Evolutionary conservation across 37 sponge, comb jelly and placozoan species (phyloP).

Genomic region (Theonella swinhoei): DNA sequence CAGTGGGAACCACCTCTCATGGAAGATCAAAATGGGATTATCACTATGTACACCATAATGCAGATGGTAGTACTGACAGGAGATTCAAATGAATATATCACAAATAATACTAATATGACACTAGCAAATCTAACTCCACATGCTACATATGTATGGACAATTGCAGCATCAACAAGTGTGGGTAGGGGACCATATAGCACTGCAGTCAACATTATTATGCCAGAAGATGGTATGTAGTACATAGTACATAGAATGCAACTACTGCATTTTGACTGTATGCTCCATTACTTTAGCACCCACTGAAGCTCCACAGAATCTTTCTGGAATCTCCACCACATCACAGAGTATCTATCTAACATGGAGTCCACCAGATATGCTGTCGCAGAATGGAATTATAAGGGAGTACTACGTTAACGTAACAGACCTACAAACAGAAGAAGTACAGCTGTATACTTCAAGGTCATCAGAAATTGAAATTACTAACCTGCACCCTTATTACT

Average conservation of each 20-base stretch:
- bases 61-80: not conserved
- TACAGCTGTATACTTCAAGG: not conserved
- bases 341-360: not conserved
- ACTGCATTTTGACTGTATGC: not conserved
- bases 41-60: slow-evolving; percentile 11
- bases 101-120: not conserved
- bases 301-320: not conserved
- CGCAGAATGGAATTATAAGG: not conserved
- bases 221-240: slow-evolving; percentile 43
- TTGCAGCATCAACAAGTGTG: slow-evolving; percentile 29
- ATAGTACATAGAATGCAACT: not conserved
- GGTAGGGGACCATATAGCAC: slow-evolving; percentile 27
- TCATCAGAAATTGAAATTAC: not conserved
- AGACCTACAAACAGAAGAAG: not conserved
- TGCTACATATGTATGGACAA: slow-evolving; percentile 13
- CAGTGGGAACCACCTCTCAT: slow-evolving; percentile 16
- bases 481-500: not conserved
- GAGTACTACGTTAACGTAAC: not conserved
- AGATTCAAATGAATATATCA: not conserved
- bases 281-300: not conserved
- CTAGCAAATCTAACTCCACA: slow-evolving; percentile 24
- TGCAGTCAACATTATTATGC: not conserved
- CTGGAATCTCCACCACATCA: not conserved
- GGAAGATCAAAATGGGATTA: slow-evolving; percentile 28
- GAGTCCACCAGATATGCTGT: not conserved